Base-by-base conservation (phyloP, 2,888 invertebrate species). In the Antitype chi region DNA sequence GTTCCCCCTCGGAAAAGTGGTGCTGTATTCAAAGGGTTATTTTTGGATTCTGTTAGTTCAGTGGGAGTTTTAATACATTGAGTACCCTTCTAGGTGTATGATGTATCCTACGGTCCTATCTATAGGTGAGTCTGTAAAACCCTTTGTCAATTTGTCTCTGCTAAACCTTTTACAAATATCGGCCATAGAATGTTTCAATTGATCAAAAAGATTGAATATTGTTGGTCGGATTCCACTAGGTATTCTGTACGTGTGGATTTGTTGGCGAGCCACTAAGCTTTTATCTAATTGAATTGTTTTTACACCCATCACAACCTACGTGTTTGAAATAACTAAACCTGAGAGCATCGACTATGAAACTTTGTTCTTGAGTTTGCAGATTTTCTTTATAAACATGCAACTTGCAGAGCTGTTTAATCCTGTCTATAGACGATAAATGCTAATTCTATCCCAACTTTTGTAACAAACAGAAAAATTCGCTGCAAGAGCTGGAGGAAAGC, bases 401-500 rank as follows among this genome's bases (percentile, higher is more conserved):
- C 91, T 91, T 87, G 86, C 86, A 88, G 88, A 88, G 88, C 87
- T 87, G 84, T 90, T 93, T 93, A 93, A 93, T 93, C 92, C 91
- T 89, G 90, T 91, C 91, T 90, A 92, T 92, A 92, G 91, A 89
- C 93, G 90, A 94, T 93, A 94, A 94, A 95, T 94, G 95, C 92
- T 94, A 95, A 95, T 95, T 93, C 87, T 88, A 91, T 87, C 79
- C 84, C 81, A 94, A 94, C 90, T 94, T 95, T 91, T 84, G 88
- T 82, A 90, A 90, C 89, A 91, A 93, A 92, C 89, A 91, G 90
- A 92, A 93, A 94, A 94, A 93, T 91, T 91, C 90, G 84, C 86
- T 85, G 91, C 88, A 87, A 88, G 83, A 87, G 80, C 84, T 76
- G 86, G 80, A 84, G 89, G 86, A 88, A 91, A 92, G 90, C 87